phyloP scores from a whole-genome alignment of 2,797 vertebrate genomes.

The Channallabes apus region DNA sequence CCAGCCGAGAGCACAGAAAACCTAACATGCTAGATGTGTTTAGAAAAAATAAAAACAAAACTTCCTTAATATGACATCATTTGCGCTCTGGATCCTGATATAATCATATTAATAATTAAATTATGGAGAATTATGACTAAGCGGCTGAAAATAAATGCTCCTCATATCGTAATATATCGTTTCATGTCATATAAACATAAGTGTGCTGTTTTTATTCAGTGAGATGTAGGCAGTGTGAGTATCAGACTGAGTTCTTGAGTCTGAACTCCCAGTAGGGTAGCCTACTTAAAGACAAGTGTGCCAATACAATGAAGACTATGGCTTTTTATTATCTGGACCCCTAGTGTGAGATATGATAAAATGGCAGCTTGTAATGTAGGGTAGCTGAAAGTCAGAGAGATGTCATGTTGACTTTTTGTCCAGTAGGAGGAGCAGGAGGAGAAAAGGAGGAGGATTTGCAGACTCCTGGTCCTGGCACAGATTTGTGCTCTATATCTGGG shows the following conservation, averaged over 20 bases:
- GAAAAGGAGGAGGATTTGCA: constrained; percentile 64
- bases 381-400: constrained; percentile 64
- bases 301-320: constrained; percentile 10
- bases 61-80: not conserved
- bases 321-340: constrained; percentile 18
- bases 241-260: constrained; percentile 8
- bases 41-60: not conserved
- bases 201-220: not conserved
- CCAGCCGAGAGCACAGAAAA: not conserved
- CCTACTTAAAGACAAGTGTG: constrained; percentile 36
- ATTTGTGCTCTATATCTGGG: constrained; percentile 56
- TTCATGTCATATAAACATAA: not conserved
- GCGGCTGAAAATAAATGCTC: too few relatives aligned
- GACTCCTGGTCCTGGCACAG: constrained; percentile 59
- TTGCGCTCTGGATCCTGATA: not conserved
- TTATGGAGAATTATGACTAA: not conserved
- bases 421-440: constrained; percentile 52
- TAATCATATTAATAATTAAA: not conserved
- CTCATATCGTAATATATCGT: not conserved
- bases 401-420: constrained; percentile 66
- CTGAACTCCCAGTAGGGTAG: constrained; percentile 23
- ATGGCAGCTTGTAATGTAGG: constrained; percentile 39
- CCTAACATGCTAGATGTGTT: not conserved
- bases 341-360: constrained; percentile 26
- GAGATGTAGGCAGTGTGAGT: not conserved